These are phyloP conservation scores for Varanus salvator DNA, from an alignment of 2,113 vertebrate species.

Conservation along the genomic window DNA sequence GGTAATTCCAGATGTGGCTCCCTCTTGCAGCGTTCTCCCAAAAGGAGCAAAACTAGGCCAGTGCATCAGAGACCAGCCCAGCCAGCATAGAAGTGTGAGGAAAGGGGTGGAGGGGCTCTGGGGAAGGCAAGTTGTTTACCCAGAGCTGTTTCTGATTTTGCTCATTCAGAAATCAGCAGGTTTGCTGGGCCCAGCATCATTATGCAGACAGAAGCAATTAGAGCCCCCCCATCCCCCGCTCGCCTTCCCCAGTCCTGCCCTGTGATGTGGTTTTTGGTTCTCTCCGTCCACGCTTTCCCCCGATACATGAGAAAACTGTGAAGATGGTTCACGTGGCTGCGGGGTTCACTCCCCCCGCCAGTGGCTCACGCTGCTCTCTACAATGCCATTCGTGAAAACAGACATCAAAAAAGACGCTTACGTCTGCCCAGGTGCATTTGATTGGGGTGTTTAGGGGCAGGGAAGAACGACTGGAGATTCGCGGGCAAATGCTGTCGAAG, in stretches of 20 bases:
- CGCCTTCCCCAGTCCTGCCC: slow-evolving; percentile 51
- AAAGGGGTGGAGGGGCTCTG: not conserved
- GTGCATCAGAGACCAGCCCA: not conserved
- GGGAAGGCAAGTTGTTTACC: slow-evolving; percentile 48
- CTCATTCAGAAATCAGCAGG: slow-evolving; percentile 67
- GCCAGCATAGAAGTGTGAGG: not conserved
- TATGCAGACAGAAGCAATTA: slow-evolving; percentile 77
- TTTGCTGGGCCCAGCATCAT: slow-evolving; percentile 66
- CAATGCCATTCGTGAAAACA: not conserved
- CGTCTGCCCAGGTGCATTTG: not conserved
- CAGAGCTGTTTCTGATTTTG: slow-evolving; percentile 60
- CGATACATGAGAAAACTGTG: slow-evolving; percentile 68
- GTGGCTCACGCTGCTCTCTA: not conserved
- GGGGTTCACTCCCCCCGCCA: not conserved
- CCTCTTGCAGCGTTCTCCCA: fast-evolving
- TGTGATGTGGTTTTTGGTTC: slow-evolving; percentile 62
- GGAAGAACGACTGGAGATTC: not conserved
- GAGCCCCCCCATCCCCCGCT: slow-evolving; percentile 61
- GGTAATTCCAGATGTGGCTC: not conserved
- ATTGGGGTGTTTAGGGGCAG: fast-evolving
- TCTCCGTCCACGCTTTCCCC: slow-evolving; percentile 62
- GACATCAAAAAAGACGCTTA: not conserved
- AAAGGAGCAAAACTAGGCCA: not conserved
- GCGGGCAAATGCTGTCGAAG: not conserved
- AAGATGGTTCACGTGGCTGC: slow-evolving; percentile 22